Conservation (phyloP, 2,113 vertebrate species). For the Prionailurus viverrinus region DNA sequence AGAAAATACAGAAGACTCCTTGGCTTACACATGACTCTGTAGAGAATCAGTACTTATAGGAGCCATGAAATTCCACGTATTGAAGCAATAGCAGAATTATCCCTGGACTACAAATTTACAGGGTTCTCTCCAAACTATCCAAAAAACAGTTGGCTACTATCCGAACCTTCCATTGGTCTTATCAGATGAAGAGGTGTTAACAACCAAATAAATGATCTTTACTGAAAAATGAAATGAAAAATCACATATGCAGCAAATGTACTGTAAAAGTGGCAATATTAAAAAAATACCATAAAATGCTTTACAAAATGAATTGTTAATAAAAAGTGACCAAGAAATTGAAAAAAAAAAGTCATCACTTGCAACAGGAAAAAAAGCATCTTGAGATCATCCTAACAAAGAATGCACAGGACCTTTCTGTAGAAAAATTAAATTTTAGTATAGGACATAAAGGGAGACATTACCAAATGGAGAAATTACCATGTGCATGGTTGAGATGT, state of each 20-base stretch:
- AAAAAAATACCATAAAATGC: neutral
- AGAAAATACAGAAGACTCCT: neutral
- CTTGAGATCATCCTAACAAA: neutral
- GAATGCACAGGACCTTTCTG: neutral
- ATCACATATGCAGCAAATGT: neutral
- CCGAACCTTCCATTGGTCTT: constrained; percentile 89
- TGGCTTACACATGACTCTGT: neutral
- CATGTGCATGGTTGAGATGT: neutral
- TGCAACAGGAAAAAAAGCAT: neutral
- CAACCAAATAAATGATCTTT: constrained; percentile 75
- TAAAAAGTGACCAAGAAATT: neutral
- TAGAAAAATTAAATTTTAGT: neutral
- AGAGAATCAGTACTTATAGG: neutral
- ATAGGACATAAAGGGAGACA: neutral
- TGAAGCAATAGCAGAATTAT: constrained; percentile 87
- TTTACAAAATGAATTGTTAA: constrained; percentile 15
- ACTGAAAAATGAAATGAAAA: neutral
- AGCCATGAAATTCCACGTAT: neutral
- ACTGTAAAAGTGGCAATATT: neutral
- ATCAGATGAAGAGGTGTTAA: constrained; percentile 84
- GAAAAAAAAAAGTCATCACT: neutral
- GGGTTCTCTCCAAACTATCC: constrained; percentile 91
- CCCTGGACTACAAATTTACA: constrained; percentile 92
- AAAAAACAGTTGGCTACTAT: constrained; percentile 89
- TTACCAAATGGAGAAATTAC: neutral